Evolutionary conservation across 2,888 invertebrate species (phyloP), one percentile per base, ranked within the genome.

Genomic region (Unio delphinus): DNA sequence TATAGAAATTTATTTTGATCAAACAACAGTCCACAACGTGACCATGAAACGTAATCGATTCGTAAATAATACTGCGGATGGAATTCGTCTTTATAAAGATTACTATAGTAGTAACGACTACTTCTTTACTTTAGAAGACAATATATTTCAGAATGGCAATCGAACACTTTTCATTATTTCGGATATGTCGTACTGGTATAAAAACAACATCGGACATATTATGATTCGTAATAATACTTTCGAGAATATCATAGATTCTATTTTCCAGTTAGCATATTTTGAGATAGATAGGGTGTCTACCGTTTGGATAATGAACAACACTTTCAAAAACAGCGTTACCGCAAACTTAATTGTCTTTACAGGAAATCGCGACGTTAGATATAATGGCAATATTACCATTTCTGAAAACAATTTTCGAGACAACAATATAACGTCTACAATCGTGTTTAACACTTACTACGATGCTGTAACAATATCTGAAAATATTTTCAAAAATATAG

Each of bases 111-210:
- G 23, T 4, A 63, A n/a, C 3, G 34, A 18, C 3, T 61, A 68
- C 26, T 61, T 26, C 7, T 28, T 66, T 26, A 57, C 18, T 8
- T 4, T 72, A 2, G 60, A 65, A 62, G 65, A 75, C 59, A 75
- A 75, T 55, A 57, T 58, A 57, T 75, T 75, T 68, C 20, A 18
- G 4, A 59, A 58, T 45, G 65, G 69, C 8, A 61, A 61, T 26
- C n/a, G 54, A 61, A 56, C 61, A 23, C 55, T 72, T 7, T 30
- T 57, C 4, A 65, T 65, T 20, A 65, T 65, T 20, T 17, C 0
- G 26, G 65, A 65, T 30, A 8, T 17, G 0, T 65, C 65, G 4
- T 65, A 57, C 17, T 65, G 30, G 23, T 18, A n/a, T 4, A 1
- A 11, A 45, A 45, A 45, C 11, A 45, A 4, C 11, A 45, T 45